Base-by-base conservation (phyloP, 2,797 vertebrate genomes). In the Erpetoichthys calabaricus region DNA sequence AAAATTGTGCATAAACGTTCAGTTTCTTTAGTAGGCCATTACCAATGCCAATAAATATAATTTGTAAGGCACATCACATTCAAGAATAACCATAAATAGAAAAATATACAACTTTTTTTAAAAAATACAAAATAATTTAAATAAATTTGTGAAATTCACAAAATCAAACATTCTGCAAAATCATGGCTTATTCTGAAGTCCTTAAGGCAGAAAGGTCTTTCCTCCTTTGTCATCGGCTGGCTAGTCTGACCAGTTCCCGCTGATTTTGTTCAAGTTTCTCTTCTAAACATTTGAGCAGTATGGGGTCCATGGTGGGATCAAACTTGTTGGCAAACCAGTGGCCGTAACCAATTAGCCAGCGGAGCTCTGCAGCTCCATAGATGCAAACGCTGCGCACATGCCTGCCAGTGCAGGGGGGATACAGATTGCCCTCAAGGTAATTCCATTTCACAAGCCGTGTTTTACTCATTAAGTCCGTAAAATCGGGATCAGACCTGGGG, bases 261-360 rank as follows among this genome's bases (percentile, higher is more conserved):
- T 85, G 86, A 45, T 82, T 83, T 51, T 90, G 84, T 62, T 80
- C 73, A 60, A 97, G 74, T 62, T 84, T 91, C 74, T 92, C 85
- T 68, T 88, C 89, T 62, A 97, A 77, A 68, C 92, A 97, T 69
- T 86, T 84, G 56, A 89, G 75, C 67, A 95, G 71, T 60, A 93
- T 51, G 2, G 91, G 92, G 58, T 97, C 92, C 47, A 96, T 89
- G 72, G 89, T 91, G 51, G 89, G 86, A 64, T 95, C 92, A 68
- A 96, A 87, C 66, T 97, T 97, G 78, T 96, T 97, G 51, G 87
- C 92, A 7, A 97, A 96, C 92, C 92, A 96, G 60, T 96, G 93
- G 2, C 89, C 87, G 0, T 85, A 82, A 60, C 79, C 78, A 5
- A 96, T 74, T 49, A 97, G 90, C 93, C 93, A 97, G 42, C 86